phyloP scores from a whole-genome alignment of 2,888 invertebrate genomes.

The Heteromyza rotundicornis region DNA sequence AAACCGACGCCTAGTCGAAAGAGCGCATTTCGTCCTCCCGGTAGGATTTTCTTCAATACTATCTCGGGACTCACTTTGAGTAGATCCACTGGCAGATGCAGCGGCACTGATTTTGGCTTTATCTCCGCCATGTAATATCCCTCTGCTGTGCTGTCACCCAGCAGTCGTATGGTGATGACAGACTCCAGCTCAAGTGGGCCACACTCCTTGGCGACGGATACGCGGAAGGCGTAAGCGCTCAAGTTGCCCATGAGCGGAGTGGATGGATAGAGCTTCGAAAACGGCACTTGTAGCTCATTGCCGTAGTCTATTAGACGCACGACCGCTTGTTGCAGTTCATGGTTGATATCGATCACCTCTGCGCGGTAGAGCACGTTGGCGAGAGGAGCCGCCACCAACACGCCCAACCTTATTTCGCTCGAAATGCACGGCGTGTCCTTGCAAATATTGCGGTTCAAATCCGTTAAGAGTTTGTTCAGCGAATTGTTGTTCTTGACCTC shows the following conservation, averaged over 20 bases:
- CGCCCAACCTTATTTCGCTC: constrained; percentile 32
- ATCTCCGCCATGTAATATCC: constrained; percentile 33
- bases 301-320: constrained; percentile 43
- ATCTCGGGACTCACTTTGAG: constrained; percentile 23
- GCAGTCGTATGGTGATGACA: constrained; percentile 31
- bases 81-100: constrained; percentile 27
- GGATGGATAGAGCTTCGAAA: constrained; percentile 32
- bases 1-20: constrained; percentile 20
- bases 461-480: constrained; percentile 34
- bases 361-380: constrained; percentile 39
- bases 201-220: constrained; percentile 23
- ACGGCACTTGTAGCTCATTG: constrained; percentile 34
- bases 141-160: constrained; percentile 21
- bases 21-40: constrained; percentile 32
- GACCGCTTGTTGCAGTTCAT: constrained; percentile 22
- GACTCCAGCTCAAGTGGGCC: constrained; percentile 34
- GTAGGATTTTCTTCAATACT: constrained; percentile 31
- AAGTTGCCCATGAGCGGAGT: constrained; percentile 43
- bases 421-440: constrained; percentile 20
- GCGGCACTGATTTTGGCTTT: constrained; percentile 27
- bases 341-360: constrained; percentile 26
- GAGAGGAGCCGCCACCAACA: constrained; percentile 39
- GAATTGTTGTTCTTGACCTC: constrained; percentile 34
- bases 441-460: constrained; percentile 38
- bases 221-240: constrained; percentile 39